Evolutionary conservation across 2,888 invertebrate species (phyloP), one percentile per base, ranked within the genome.

Genomic region (Scaptomyza flava): DNA sequence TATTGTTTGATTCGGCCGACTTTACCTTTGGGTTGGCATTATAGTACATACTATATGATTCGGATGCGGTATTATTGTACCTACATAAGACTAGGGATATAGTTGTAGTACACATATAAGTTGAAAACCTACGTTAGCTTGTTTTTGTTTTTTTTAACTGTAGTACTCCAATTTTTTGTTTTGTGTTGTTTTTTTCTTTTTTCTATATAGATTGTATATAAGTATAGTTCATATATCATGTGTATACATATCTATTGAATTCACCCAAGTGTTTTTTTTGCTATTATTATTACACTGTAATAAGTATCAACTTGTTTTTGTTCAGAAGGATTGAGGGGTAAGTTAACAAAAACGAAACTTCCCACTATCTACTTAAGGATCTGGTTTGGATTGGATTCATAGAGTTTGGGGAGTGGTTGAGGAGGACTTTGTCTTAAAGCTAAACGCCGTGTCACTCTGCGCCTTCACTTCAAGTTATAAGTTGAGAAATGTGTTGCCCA

Each of bases 391-490:
- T 41, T 9, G 41, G 41, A 2, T 5, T 27, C 5, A 11, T 27
- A 27, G 27, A 27, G 27, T 27, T 27, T 27, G 6, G 50, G 34
- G 6, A 27, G 5, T 27, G 9, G 50, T n/a, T n/a, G n/a, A 23
- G 3, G 4, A 23, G 4, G 9, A 9, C 31, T 23, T 30, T 30
- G 41, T 59, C 67, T 72, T 68, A 68, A 34, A 14, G 57, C 57
- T 72, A 68, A 48, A 57, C 50, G 53, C 42, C 52, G 17, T 38
- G 17, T 56, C 41, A 46, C 57, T 59, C 60, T 46, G 64, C 66
- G 67, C 63, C 79, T 77, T 80, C 72, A 68, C 72, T 68, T 89
- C 79, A 89, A 91, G 90, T 91, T 91, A 91, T 91, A 91, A 91
- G 68, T 86, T 89, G 48, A 90, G 82, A 62, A 89, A 77, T 41